These are phyloP conservation scores for Schizothorax lantsangensis DNA, from an alignment of 2,797 vertebrate species.

Conservation along the genomic window DNA sequence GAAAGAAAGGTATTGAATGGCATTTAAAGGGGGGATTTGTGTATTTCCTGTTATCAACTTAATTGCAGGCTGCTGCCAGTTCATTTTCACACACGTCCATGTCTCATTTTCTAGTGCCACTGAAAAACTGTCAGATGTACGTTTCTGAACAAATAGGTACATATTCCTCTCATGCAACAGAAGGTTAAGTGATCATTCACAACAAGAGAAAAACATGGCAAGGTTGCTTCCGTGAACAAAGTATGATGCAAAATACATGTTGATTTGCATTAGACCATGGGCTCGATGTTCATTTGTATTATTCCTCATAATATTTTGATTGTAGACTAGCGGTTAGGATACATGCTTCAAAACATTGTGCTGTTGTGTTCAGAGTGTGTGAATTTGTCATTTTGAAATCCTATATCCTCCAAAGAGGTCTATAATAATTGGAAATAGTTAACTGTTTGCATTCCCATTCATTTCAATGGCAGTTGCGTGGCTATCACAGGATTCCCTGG, in stretches of 20 bases:
- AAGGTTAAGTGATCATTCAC: constrained; percentile 42
- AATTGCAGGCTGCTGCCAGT: background rate
- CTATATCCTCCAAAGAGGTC: background rate
- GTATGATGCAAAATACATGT: constrained; percentile 3
- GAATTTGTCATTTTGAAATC: background rate
- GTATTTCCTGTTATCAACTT: background rate
- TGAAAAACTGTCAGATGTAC: background rate
- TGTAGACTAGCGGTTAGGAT: background rate
- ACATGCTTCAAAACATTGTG: background rate
- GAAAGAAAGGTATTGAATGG: background rate
- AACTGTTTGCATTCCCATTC: too few relatives aligned
- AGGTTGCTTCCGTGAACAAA: constrained; percentile 3
- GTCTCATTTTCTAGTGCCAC: background rate
- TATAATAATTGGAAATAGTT: background rate
- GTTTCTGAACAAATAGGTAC: constrained; percentile 14
- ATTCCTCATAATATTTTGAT: background rate
- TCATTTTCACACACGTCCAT: constrained; percentile 2
- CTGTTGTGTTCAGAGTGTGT: background rate
- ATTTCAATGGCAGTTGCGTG: background rate
- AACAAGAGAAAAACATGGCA: constrained; percentile 22
- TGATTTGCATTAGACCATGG: constrained; percentile 20
- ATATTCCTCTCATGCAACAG: constrained; percentile 21
- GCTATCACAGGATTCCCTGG: background rate
- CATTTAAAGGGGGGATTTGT: background rate
- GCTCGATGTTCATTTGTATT: background rate